Evolutionary conservation across 2,797 vertebrate species (phyloP).

Genomic region (Balearica regulorum): DNA sequence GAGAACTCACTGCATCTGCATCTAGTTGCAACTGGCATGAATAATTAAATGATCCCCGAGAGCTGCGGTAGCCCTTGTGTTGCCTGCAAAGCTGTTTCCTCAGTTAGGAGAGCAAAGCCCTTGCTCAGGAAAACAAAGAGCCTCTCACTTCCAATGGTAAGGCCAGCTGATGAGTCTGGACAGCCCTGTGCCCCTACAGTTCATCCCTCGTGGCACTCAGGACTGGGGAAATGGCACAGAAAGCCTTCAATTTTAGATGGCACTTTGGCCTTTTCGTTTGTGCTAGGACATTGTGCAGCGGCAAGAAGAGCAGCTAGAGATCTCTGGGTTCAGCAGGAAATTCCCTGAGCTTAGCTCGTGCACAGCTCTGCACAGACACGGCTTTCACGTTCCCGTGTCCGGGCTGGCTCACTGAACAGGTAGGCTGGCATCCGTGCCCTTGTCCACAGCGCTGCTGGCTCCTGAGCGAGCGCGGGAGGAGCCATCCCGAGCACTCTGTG

Average conservation of each 20-base stretch:
- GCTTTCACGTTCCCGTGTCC: accelerated
- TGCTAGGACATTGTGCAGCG: background rate
- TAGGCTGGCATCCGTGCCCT: background rate
- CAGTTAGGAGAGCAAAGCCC: background rate
- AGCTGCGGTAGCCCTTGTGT: background rate
- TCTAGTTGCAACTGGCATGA: conserved; percentile 48
- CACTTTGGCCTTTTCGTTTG: background rate
- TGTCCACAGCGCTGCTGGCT: background rate
- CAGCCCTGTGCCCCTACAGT: background rate
- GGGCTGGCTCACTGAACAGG: background rate
- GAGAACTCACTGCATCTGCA: conserved; percentile 24
- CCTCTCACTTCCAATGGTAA: background rate
- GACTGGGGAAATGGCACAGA: background rate
- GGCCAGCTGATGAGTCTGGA: background rate
- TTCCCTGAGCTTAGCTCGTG: background rate
- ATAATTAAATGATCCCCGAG: conserved; percentile 37
- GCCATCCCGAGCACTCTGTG: background rate
- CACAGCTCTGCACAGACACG: background rate
- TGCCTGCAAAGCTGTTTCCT: conserved; percentile 22
- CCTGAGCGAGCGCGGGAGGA: background rate
- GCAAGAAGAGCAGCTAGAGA: background rate
- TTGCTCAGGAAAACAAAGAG: background rate
- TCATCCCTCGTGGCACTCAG: background rate
- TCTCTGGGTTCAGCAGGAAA: background rate
- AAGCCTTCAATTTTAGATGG: background rate